Conservation (phyloP, 2,797 vertebrate genomes). For the Momotus momota region DNA sequence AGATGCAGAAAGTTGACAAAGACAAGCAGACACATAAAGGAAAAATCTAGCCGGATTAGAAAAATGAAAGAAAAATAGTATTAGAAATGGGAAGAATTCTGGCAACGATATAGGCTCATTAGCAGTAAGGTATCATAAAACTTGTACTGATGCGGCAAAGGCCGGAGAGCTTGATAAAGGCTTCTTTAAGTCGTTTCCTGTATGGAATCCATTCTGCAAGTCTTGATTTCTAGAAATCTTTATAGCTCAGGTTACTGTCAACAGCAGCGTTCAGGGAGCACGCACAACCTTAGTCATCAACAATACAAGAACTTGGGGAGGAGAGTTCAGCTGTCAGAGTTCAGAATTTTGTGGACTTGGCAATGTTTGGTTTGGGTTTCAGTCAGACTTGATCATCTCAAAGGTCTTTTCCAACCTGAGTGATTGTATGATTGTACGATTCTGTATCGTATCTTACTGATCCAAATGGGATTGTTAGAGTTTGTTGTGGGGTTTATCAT, state of each 20-base stretch:
- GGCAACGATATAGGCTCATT: not conserved
- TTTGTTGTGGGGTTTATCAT: not conserved
- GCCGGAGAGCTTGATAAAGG: not conserved
- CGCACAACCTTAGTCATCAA: not conserved
- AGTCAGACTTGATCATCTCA: not conserved
- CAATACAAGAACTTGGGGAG: not conserved
- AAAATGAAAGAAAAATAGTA: not conserved
- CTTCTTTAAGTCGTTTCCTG: not conserved
- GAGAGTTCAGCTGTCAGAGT: not conserved
- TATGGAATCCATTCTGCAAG: not conserved
- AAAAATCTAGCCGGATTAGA: not conserved
- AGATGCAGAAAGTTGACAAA: not conserved
- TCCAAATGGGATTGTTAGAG: not conserved
- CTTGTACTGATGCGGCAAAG: not conserved
- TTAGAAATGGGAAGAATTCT: not conserved
- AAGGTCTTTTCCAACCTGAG: not conserved
- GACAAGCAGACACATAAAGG: not conserved
- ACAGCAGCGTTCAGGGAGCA: accelerated
- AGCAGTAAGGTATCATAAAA: not conserved
- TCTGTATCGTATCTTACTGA: not conserved
- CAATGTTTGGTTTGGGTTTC: not conserved
- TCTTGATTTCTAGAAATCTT: not conserved
- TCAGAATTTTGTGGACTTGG: not conserved
- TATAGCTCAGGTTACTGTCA: not conserved
- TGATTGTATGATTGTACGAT: not conserved